Conservation (phyloP, 2,888 invertebrate species). For the Drosophila mettleri region DNA sequence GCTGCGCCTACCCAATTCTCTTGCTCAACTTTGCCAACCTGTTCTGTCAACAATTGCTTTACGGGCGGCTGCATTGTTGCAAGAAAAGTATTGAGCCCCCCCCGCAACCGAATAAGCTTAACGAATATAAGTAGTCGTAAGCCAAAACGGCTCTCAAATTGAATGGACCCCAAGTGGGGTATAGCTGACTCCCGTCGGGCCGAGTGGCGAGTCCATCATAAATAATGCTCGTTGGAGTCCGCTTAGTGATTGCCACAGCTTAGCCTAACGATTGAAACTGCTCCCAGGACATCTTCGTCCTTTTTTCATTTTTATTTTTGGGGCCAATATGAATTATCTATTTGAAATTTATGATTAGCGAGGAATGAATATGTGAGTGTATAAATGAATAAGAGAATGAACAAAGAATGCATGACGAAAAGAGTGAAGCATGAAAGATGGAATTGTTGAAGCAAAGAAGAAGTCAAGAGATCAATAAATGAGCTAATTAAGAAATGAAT, state of each 20-base stretch:
- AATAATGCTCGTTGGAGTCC: conserved; percentile 6
- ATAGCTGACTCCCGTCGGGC: not conserved
- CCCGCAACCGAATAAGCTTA: conserved; percentile 10
- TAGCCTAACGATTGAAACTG: conserved; percentile 2
- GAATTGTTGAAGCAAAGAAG: not conserved
- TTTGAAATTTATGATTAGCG: conserved; percentile 1
- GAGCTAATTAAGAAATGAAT: not conserved
- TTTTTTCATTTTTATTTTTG: not conserved
- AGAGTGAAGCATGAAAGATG: no score
- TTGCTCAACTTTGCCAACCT: conserved; percentile 1
- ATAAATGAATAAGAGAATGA: not conserved
- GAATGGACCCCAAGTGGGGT: conserved; percentile 6
- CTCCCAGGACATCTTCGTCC: not conserved
- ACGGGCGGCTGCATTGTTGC: conserved; percentile 39
- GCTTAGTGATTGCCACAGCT: not conserved
- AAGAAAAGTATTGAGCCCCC: conserved; percentile 2
- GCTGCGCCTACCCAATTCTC: not conserved
- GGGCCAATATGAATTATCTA: not conserved
- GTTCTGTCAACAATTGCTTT: conserved; percentile 32
- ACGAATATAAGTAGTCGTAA: conserved; percentile 20
- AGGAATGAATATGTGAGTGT: not conserved
- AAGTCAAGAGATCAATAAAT: not conserved
- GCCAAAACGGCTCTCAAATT: conserved; percentile 20
- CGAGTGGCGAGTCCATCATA: conserved; percentile 1
- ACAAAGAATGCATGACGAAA: not conserved